Conservation (phyloP, 2,797 vertebrate genomes). For the Cygnus olor region DNA sequence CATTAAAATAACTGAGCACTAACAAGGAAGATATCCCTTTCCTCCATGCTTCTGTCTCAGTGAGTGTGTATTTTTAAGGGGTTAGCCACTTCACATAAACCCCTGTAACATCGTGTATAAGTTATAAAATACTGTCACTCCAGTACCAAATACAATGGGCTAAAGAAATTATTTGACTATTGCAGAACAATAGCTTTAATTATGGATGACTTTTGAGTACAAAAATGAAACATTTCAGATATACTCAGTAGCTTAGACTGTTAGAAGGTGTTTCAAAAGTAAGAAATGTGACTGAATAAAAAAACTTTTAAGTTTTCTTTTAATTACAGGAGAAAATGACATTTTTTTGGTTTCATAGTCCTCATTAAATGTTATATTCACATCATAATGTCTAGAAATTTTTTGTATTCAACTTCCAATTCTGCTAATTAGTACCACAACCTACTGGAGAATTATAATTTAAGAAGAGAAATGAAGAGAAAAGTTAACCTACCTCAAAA, state of each 20-base stretch:
- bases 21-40: background rate
- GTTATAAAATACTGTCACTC: background rate
- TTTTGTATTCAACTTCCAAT: slow-evolving; percentile 10
- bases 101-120: background rate
- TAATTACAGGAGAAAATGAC: slow-evolving; percentile 54
- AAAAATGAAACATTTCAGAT: slow-evolving; percentile 29
- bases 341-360: slow-evolving; percentile 47
- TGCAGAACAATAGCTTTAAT: slow-evolving; percentile 8
- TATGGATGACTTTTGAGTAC: background rate
- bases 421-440: slow-evolving; percentile 45
- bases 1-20: background rate
- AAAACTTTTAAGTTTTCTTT: slow-evolving; percentile 5
- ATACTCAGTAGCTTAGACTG: background rate
- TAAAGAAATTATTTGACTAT: background rate
- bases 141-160: background rate
- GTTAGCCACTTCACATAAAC: background rate
- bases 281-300: slow-evolving; percentile 42
- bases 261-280: slow-evolving; percentile 1
- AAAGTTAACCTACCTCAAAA: slow-evolving; percentile 48
- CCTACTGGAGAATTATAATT: slow-evolving; percentile 43
- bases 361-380: slow-evolving; percentile 56
- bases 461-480: slow-evolving; percentile 30
- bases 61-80: background rate
- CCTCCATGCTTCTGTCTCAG: background rate
- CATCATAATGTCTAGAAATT: slow-evolving; percentile 33